These are phyloP conservation scores for Aphelenchoides avenae DNA, from an alignment of 1,140 invertebrate species.

Conservation along the genomic window DNA sequence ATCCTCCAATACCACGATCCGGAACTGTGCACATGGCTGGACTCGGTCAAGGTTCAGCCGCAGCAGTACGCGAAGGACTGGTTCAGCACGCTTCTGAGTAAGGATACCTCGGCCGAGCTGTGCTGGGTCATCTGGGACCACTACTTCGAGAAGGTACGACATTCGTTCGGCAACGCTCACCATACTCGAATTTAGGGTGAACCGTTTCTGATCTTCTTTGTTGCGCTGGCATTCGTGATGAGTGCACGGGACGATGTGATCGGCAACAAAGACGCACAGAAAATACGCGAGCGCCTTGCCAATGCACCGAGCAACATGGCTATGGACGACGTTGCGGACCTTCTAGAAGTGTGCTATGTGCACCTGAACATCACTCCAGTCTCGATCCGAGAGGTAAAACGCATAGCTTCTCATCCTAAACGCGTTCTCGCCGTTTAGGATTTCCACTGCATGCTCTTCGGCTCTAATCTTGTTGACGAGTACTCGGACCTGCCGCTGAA, in stretches of 20 bases:
- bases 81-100: conserved; percentile 84
- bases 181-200: conserved; percentile 66
- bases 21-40: conserved; percentile 86
- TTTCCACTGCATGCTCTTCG: conserved; percentile 64
- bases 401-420: conserved; percentile 1
- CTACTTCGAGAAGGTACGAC: conserved; percentile 78
- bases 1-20: conserved; percentile 94
- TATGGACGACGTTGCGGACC: conserved; percentile 87
- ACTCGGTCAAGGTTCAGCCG: conserved; percentile 87
- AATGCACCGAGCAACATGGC: conserved; percentile 36
- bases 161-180: background rate
- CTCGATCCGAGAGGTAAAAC: conserved; percentile 71
- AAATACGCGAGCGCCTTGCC: conserved; percentile 34
- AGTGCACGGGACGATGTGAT: conserved; percentile 72
- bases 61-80: conserved; percentile 83
- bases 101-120: conserved; percentile 77
- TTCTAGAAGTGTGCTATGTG: conserved; percentile 85
- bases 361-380: conserved; percentile 82
- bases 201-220: conserved; percentile 90
- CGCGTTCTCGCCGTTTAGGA: too few species aligned
- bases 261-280: conserved; percentile 27
- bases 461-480: conserved; percentile 60
- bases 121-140: conserved; percentile 91
- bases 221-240: conserved; percentile 87
- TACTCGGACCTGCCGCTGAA: conserved; percentile 64